Conservation (phyloP, 2,113 vertebrate species). For the Verasper variegatus region DNA sequence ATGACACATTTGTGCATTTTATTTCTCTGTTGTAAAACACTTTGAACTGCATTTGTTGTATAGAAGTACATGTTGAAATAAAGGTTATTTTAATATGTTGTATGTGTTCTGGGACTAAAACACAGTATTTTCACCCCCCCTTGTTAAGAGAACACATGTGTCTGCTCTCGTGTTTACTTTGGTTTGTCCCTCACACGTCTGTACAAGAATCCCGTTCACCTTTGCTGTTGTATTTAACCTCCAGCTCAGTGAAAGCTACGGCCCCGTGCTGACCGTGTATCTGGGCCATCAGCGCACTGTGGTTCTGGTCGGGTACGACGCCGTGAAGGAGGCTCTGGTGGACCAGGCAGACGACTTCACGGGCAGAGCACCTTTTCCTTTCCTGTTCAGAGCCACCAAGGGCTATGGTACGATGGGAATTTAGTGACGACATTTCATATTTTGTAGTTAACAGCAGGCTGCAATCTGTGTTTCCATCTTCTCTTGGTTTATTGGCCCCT, state of each 20-base stretch:
- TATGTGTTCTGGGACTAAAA: no score
- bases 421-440: background rate
- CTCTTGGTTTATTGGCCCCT: background rate
- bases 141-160: no score
- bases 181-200: background rate
- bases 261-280: slow-evolving; percentile 72
- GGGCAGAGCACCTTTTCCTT: slow-evolving; percentile 65
- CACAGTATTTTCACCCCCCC: no score
- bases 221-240: slow-evolving; percentile 6
- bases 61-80: no score
- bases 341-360: slow-evolving; percentile 79
- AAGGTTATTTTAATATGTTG: no score
- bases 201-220: background rate
- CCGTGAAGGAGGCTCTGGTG: slow-evolving; percentile 77
- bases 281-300: slow-evolving; percentile 69
- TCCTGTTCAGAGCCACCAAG: slow-evolving; percentile 38
- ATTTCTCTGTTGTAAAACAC: no score
- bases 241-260: slow-evolving; percentile 72
- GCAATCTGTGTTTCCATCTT: background rate
- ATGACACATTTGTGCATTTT: no score
- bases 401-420: slow-evolving; percentile 66
- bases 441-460: background rate
- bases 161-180: no score
- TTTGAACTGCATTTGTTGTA: no score
- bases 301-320: slow-evolving; percentile 77